Base-by-base conservation (phyloP, 2,113 vertebrate genomes). In the Dasypus novemcinctus region DNA sequence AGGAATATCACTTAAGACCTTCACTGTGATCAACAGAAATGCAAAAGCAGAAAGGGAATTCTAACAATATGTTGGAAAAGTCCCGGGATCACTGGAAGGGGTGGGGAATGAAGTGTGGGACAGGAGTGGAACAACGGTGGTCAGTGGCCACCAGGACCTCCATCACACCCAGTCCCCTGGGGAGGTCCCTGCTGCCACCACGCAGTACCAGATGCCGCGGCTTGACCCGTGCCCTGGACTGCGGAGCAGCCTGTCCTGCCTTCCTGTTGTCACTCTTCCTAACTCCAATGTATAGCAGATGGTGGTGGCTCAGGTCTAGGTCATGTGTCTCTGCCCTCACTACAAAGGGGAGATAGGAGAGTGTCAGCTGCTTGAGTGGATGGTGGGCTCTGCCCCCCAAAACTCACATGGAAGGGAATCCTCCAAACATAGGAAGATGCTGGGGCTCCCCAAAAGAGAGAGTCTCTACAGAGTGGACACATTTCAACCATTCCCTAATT, bases 401-500 rank as follows among this genome's bases (percentile, higher is more conserved):
- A 15, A 9, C 23, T 88, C 61, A 5, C 4, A n/a, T 69, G n/a
- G 49, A 43, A 25, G 29, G 52, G 52, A 59, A 61, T 63, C 54
- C 90, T 84, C 59, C 52, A 4, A 25, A 7, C 15, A 17, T 8
- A 52, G 31, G 38, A 90, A 41, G 61, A 20, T 15, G 36, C 7
- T 43, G 1, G 29, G 18, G 46, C 36, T 18, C 7, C 20, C n/a
- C n/a, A 13, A 4, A 82, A 66, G 29, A 66, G 43, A 71, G n/a
- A 31, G 0, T 6, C 29, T 5, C n/a, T 54, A 20, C 20, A 4
- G 8, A 43, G 4, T 18, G 46, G 18, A 33, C 7, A 11, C 8
- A 14, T 17, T n/a, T 43, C 31, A 36, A n/a, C 25, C 18, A 1
- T 2, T 18, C 31, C 64, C 23, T 72, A 20, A 71, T 27, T 59